Conservation (phyloP, 2,113 vertebrate genomes). For the Petroica traversi region DNA sequence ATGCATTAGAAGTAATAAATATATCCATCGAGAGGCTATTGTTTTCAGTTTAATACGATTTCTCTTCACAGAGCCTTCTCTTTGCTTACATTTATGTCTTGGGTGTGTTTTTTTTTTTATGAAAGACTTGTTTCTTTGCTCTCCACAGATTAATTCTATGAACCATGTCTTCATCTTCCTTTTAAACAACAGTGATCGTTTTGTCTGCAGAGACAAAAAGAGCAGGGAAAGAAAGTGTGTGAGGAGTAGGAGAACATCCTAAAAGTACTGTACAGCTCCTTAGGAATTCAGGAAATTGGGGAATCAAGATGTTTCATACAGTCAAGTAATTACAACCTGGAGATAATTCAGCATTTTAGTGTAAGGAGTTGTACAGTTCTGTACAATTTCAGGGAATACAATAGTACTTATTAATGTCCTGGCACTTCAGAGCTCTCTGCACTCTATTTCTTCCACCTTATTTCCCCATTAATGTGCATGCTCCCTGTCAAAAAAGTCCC, state of each 20-base stretch:
- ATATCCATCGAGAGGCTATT: background rate
- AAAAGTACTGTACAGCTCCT: background rate
- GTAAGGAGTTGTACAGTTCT: background rate
- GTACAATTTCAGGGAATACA: background rate
- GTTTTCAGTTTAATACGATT: background rate
- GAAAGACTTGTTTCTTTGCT: constrained; percentile 10
- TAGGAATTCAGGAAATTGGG: background rate
- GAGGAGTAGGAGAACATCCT: background rate
- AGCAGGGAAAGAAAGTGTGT: background rate
- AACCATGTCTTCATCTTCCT: background rate
- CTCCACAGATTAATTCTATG: background rate
- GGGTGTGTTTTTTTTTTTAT: background rate
- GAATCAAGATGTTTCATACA: background rate
- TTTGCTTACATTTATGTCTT: background rate
- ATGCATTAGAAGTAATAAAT: background rate
- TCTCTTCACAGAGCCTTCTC: background rate
- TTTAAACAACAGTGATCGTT: background rate
- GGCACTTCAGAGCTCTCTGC: background rate
- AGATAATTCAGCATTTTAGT: background rate
- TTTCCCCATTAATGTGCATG: background rate
- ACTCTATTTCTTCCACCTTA: background rate
- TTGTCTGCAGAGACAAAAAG: background rate
- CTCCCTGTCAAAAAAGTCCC: background rate
- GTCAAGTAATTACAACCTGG: background rate
- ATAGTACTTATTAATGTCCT: background rate